These are phyloP conservation scores for Gulo gulo DNA, from an alignment of 2,113 vertebrate species.

Conservation along the genomic window DNA sequence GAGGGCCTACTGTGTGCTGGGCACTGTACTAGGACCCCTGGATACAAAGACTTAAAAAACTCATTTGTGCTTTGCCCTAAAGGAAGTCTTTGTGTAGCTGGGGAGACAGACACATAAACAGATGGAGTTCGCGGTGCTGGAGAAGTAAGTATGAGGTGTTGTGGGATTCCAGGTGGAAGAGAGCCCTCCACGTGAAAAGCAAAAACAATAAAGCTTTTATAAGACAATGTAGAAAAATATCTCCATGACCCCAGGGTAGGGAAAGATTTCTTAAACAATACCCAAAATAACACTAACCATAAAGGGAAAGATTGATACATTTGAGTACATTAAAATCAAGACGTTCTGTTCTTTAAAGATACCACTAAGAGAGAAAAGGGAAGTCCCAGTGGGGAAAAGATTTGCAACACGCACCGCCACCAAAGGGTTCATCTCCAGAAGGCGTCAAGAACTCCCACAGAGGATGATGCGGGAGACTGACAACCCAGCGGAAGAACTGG, in stretches of 20 bases:
- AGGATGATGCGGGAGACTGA: not conserved
- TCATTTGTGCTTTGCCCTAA: constrained; percentile 7
- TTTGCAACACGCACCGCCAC: not conserved
- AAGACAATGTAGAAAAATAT: constrained; percentile 9
- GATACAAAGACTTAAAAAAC: not conserved
- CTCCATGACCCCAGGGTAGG: not conserved
- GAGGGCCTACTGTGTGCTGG: not conserved
- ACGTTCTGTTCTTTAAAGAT: not conserved
- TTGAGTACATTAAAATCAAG: not conserved
- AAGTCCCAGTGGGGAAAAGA: not conserved
- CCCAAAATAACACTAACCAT: not conserved
- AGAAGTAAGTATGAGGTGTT: not conserved
- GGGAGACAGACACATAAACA: not conserved
- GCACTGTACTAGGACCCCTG: not conserved
- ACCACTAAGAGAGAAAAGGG: not conserved
- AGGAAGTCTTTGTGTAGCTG: constrained; percentile 46
- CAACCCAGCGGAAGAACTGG: not conserved
- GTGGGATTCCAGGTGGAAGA: not conserved
- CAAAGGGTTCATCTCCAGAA: not conserved
- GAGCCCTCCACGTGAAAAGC: not conserved
- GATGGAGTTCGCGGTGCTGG: not conserved
- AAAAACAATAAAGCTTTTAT: constrained; percentile 46
- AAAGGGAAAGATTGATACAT: not conserved
- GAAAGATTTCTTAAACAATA: constrained; percentile 51
- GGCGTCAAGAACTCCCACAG: not conserved